Evolutionary conservation across 2,888 invertebrate species (phyloP).

Genomic region (Himalopsyche japonica): DNA sequence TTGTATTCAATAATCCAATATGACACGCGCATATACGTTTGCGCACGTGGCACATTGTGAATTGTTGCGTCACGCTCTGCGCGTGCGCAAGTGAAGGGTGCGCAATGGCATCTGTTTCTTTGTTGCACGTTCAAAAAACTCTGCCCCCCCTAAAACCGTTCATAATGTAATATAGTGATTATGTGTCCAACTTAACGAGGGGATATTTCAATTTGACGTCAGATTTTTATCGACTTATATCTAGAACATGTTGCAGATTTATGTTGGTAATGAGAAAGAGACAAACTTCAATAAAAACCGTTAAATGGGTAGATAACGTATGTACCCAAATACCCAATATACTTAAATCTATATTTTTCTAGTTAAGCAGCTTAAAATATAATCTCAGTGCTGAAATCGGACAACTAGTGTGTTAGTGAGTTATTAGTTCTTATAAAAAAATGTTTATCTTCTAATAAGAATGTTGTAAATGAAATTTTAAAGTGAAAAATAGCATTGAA

Average conservation of each 20-base stretch:
- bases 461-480: too few relatives aligned
- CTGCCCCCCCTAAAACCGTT: constrained; percentile 2
- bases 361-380: too few relatives aligned
- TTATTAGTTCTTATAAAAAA: too few relatives aligned
- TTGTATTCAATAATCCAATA: constrained; percentile 3
- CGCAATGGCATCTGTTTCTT: constrained; percentile 17
- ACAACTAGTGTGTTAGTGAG: too few relatives aligned
- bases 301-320: too few relatives aligned
- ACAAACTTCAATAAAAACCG: too few relatives aligned
- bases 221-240: neutral
- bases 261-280: neutral
- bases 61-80: constrained; percentile 2
- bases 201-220: neutral
- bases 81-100: constrained; percentile 13
- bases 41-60: constrained; percentile 3
- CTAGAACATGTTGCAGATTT: neutral
- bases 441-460: too few relatives aligned
- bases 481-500: too few relatives aligned
- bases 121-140: constrained; percentile 7
- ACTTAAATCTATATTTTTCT: too few relatives aligned
- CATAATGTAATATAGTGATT: constrained; percentile 17
- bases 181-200: neutral
- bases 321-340: too few relatives aligned
- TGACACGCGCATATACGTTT: neutral
- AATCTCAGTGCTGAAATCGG: too few relatives aligned